Evolutionary conservation across 2,113 vertebrate genomes (phyloP).

Genomic region (Amphiprion ocellaris): DNA sequence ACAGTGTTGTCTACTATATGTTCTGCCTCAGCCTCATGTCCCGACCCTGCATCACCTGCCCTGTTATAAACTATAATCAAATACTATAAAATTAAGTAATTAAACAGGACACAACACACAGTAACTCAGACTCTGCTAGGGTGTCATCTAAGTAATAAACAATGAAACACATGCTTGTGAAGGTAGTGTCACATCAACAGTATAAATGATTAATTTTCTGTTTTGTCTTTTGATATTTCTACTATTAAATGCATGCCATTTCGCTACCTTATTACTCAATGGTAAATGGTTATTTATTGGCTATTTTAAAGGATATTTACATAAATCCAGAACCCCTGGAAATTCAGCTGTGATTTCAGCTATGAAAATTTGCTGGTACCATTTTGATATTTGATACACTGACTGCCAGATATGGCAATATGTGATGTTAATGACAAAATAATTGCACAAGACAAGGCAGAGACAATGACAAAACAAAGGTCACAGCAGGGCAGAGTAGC

Average conservation of each 20-base stretch:
- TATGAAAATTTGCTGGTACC: neutral
- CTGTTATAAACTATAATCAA: neutral
- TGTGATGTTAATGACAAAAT: conserved; percentile 10
- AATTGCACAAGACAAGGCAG: conserved; percentile 12
- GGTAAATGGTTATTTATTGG: no score
- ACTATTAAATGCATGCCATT: no score
- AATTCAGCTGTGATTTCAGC: neutral
- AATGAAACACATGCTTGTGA: neutral
- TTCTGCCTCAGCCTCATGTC: conserved; percentile 1
- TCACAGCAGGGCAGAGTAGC: conserved; percentile 9
- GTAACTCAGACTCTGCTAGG: neutral
- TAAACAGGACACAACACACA: neutral
- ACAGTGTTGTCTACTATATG: neutral
- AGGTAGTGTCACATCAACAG: neutral
- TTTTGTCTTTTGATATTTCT: no score
- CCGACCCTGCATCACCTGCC: conserved; percentile 1
- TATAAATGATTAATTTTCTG: no score
- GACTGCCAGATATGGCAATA: neutral
- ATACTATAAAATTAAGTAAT: no score
- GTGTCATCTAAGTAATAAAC: neutral
- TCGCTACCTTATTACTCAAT: no score
- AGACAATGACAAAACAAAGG: conserved; percentile 24
- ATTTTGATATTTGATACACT: neutral
- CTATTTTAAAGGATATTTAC: no score
- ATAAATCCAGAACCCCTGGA: no score